phyloP scores from a whole-genome alignment of 2,113 vertebrate species.

The Notarius quadriscutis region DNA sequence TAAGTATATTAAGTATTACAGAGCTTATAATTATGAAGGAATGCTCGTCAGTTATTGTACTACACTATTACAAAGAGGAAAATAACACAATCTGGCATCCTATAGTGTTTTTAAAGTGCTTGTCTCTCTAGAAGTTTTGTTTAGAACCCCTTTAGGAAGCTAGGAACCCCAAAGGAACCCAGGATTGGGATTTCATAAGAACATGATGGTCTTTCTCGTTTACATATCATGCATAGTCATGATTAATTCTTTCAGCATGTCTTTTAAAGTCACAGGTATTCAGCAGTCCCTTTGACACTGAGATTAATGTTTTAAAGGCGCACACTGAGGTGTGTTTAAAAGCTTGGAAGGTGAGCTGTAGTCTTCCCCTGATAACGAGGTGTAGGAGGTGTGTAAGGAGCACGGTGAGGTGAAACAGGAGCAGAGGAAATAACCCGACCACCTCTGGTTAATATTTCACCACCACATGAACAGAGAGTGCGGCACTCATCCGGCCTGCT shows the following conservation, averaged over 20 bases:
- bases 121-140: neutral
- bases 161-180: neutral
- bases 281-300: neutral
- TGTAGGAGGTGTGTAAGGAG: neutral
- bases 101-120: neutral
- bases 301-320: neutral
- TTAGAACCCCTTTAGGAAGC: neutral
- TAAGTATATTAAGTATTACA: no score
- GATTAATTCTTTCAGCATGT: no score
- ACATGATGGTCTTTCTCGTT: neutral
- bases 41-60: neutral
- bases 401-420: constrained; percentile 19
- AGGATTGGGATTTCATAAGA: neutral
- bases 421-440: constrained; percentile 68
- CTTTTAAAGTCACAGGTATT: neutral
- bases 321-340: neutral
- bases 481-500: constrained; percentile 6
- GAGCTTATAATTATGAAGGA: neutral
- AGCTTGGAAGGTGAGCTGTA: neutral
- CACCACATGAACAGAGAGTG: constrained; percentile 30
- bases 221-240: neutral
- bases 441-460: constrained; percentile 74
- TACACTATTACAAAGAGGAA: neutral
- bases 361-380: neutral
- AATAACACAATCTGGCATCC: neutral